Evolutionary conservation across 2,888 invertebrate species (phyloP), one percentile per base, ranked within the genome.

Genomic region (Parelbella ahira): DNA sequence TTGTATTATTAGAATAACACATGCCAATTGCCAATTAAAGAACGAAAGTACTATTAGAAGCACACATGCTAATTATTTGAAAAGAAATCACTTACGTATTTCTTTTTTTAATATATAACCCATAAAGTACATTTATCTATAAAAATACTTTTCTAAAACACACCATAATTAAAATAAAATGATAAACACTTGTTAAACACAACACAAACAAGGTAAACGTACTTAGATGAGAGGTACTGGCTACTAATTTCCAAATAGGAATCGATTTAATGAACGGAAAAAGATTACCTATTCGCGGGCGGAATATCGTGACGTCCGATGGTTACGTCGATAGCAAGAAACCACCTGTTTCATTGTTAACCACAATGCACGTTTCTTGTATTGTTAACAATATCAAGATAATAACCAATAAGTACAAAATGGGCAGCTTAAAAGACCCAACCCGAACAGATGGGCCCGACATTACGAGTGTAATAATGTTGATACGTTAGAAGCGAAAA

Each of bases 281-380:
- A 39, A 42, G 41, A 42, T 42, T 42, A 28, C 41, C 41, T 27
- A 21, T 23, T n/a, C 32, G 33, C 37, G 11, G 27, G 21, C 34
- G 12, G 27, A 41, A 41, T 41, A 42, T 42, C 41, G 41, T 42
- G 41, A 42, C 41, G 41, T 27, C 15, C 28, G 41, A 42, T 42
- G 18, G 13, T 30, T 30, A 30, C 29, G 20, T 10, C 41, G 41
- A 41, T 41, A 37, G 34, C 41, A 28, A 41, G 33, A 19, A 32
- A 53, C 63, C 83, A 84, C 82, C 84, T 82, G 84, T 62, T 62
- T 48, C 60, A 78, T 78, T 80, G 75, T 78, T 42, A 28, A 51
- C 50, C 70, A 83, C 80, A 83, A 80, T 80, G 60, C 54, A 36
- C 44, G 29, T 48, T 56, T 51, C 47, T 44, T 44, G 60, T 60